A percentile compares a stretch with the other conserved stretches of the same genome.
Conservation (phyloP, 2,113 vertebrate genomes). For the Zosterops lateralis region DNA sequence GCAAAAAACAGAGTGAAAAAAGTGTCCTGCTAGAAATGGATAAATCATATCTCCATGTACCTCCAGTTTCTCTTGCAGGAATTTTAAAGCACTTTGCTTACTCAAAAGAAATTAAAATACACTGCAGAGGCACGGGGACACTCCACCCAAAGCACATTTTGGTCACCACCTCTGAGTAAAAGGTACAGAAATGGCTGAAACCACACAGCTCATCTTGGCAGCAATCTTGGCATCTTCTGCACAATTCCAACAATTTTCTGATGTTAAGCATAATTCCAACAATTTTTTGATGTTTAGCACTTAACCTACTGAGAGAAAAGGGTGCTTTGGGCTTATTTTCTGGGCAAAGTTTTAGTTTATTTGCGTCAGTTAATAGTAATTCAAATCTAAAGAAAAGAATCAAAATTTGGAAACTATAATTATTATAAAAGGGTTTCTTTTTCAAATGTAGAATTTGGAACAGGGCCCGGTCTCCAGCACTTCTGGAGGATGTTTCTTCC, state of each 20-base stretch:
- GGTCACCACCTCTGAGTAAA: accelerated
- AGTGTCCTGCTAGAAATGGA: neutral
- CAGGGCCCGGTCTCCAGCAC: neutral
- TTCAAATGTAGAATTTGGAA: neutral
- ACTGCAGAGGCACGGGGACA: neutral
- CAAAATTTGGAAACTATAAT: neutral
- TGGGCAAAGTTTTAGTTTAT: neutral
- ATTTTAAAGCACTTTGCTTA: neutral
- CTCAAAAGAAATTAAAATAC: neutral
- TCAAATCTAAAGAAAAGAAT: neutral
- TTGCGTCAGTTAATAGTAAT: neutral
- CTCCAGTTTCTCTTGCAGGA: neutral
- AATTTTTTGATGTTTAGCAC: neutral
- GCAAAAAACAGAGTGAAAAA: neutral
- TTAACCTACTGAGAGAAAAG: neutral
- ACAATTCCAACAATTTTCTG: accelerated
- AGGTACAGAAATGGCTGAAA: neutral
- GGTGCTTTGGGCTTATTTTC: neutral
- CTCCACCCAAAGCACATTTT: neutral
- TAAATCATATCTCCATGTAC: neutral
- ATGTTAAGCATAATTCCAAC: neutral
- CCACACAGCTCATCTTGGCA: accelerated
- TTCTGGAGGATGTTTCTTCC: neutral
- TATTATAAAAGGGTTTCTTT: neutral
- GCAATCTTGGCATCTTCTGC: neutral